Evolutionary conservation across 2,797 vertebrate genomes (phyloP).

Genomic region (Hafferia zeledoni): DNA sequence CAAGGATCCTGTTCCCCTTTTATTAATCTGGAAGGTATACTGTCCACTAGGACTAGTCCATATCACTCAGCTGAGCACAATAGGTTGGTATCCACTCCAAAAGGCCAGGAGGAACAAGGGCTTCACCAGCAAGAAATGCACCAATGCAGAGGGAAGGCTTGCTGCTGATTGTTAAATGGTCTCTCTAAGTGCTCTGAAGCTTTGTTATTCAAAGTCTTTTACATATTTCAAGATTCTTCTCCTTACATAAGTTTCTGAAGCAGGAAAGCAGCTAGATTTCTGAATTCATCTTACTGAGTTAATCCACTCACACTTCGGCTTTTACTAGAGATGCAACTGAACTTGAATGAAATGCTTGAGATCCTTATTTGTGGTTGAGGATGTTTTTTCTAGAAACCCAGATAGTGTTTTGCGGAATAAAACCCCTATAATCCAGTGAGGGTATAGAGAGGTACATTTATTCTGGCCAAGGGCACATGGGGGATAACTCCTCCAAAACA

Average conservation of each 20-base stretch:
- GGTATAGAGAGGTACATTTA: no score
- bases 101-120: neutral
- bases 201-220: conserved; percentile 23
- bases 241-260: conserved; percentile 18
- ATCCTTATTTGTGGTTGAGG: neutral
- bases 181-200: conserved; percentile 11
- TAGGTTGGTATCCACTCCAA: neutral
- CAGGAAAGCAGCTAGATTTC: neutral
- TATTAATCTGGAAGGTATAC: neutral
- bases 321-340: neutral
- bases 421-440: no score
- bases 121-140: neutral
- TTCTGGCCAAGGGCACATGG: no score
- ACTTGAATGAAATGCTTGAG: neutral
- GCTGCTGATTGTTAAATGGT: neutral
- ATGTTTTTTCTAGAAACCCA: neutral
- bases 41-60: neutral
- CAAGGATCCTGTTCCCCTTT: neutral
- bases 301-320: neutral
- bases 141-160: neutral
- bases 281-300: neutral
- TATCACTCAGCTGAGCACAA: neutral
- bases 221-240: conserved; percentile 30
- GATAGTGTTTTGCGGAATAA: no score
- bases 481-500: no score